Percentiles rank a stretch among this genome's conserved stretches.
These are phyloP conservation scores for Himantopus leucocephalus DNA, from an alignment of 2,113 vertebrate species.

Conservation along the genomic window DNA sequence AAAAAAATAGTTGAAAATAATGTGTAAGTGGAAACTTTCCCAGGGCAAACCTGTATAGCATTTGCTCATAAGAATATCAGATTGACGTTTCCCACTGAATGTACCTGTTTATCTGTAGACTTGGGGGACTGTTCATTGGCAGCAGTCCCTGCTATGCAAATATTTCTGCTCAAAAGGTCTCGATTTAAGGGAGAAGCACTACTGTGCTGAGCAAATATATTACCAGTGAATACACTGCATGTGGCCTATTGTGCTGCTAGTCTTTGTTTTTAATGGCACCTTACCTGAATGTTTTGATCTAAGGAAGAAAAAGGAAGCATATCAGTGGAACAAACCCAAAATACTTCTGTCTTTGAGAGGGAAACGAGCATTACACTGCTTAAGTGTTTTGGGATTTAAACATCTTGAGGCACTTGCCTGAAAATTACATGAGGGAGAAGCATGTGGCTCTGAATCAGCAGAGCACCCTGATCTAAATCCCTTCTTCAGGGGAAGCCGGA, in stretches of 20 bases:
- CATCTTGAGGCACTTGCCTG: background rate
- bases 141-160: background rate
- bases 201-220: background rate
- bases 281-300: background rate
- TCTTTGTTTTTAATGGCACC: background rate
- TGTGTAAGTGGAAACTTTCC: background rate
- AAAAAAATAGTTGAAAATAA: background rate
- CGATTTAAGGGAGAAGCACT: background rate
- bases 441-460: background rate
- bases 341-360: background rate
- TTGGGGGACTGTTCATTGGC: background rate
- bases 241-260: too few relatives aligned
- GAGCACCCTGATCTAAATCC: background rate
- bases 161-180: background rate
- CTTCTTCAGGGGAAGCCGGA: fast-evolving
- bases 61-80: background rate
- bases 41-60: background rate
- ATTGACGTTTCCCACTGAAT: background rate
- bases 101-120: background rate
- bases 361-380: background rate
- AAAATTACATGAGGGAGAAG: background rate
- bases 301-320: background rate
- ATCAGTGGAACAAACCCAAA: background rate
- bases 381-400: background rate
- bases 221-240: background rate